phyloP scores from a whole-genome alignment of 2,797 vertebrate species.

The Triplophysa bombifrons region DNA sequence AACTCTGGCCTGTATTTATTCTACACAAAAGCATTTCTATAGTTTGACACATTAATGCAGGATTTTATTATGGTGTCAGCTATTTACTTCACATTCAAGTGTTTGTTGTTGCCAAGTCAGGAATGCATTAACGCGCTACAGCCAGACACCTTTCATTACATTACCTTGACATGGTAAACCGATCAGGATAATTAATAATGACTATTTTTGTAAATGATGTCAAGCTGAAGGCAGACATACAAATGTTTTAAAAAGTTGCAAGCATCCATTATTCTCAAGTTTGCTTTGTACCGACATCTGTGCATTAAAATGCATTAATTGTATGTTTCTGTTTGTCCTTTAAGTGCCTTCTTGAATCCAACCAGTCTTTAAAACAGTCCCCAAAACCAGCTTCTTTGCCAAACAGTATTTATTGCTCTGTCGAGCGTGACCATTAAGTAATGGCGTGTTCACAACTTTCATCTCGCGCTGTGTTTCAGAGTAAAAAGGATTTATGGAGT shows the following conservation, averaged over 20 bases:
- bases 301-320: neutral
- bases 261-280: neutral
- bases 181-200: neutral
- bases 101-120: slow-evolving; percentile 49
- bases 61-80: slow-evolving; percentile 48
- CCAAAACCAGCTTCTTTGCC: slow-evolving; percentile 9
- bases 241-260: neutral
- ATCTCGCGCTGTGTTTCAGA: slow-evolving; percentile 21
- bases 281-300: neutral
- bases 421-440: slow-evolving; percentile 38
- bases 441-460: slow-evolving; percentile 23
- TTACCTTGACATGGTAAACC: slow-evolving; percentile 44
- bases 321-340: neutral
- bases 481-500: slow-evolving; percentile 25
- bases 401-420: slow-evolving; percentile 37
- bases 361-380: neutral
- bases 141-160: slow-evolving; percentile 49
- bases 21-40: slow-evolving; percentile 51
- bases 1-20: neutral
- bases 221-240: neutral
- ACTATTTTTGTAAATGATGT: neutral
- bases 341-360: neutral
- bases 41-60: slow-evolving; percentile 52
- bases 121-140: slow-evolving; percentile 45
- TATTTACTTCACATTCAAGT: slow-evolving; percentile 34